Evolutionary conservation across 2,113 vertebrate species (phyloP).

Genomic region (Labeo catla): DNA sequence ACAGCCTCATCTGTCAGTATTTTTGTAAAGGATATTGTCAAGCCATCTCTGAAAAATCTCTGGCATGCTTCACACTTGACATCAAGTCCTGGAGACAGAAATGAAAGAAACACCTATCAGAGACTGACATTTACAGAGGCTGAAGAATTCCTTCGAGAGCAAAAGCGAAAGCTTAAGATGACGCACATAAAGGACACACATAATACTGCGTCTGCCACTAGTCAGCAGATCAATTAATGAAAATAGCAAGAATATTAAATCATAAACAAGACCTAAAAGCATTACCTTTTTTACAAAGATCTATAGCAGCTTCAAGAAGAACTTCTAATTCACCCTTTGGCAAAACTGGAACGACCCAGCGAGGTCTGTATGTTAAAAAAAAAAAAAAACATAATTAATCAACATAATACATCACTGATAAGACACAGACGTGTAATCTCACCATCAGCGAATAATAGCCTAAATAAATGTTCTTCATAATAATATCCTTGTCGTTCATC

Average conservation of each 20-base stretch:
- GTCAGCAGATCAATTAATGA: not conserved
- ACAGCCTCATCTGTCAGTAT: constrained; percentile 99
- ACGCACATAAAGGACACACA: not conserved
- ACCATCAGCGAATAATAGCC: not conserved
- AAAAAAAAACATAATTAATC: not conserved
- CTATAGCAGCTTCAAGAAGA: constrained; percentile 99
- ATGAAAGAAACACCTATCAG: constrained; percentile 22
- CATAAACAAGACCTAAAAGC: not conserved
- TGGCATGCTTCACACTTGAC: constrained; percentile 99
- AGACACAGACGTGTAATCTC: not conserved
- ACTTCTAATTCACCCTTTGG: constrained; percentile 99
- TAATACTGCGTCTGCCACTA: not conserved
- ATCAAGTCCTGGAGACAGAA: constrained; percentile 87
- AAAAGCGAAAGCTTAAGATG: constrained; percentile 35
- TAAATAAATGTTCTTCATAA: not conserved
- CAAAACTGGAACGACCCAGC: constrained; percentile 99
- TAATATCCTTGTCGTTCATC: not conserved
- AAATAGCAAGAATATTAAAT: not conserved
- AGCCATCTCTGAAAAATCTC: constrained; percentile 97
- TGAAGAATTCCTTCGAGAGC: constrained; percentile 11
- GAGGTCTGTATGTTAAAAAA: constrained; percentile 80
- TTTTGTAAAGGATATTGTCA: constrained; percentile 99
- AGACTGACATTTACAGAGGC: constrained; percentile 31
- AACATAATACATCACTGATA: not conserved
- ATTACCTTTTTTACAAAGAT: constrained; percentile 99